These are phyloP conservation scores for Leptonema lineaticorne DNA, from an alignment of 1,140 invertebrate species.

Conservation along the genomic window DNA sequence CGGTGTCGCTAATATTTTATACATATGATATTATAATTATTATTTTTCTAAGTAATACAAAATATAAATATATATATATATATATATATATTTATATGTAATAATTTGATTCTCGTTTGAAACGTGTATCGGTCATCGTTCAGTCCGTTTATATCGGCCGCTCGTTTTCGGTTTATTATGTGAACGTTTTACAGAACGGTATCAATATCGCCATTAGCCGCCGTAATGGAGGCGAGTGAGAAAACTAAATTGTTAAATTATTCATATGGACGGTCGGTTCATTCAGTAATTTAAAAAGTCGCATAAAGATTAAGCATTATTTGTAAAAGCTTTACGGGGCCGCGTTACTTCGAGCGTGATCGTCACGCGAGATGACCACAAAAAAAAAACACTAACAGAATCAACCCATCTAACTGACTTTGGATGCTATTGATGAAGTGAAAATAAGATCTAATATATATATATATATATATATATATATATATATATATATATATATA, in stretches of 20 bases:
- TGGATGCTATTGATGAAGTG: too few relatives aligned
- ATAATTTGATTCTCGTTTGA: too few relatives aligned
- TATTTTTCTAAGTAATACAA: too few relatives aligned
- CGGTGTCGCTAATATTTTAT: too few relatives aligned
- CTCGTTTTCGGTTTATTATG: not conserved
- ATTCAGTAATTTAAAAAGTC: conserved; percentile 32
- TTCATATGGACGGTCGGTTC: conserved; percentile 16
- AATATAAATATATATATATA: too few relatives aligned
- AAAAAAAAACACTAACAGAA: not conserved
- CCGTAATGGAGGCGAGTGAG: conserved; percentile 1
- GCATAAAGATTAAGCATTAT: conserved; percentile 33
- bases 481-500: too few relatives aligned
- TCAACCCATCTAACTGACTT: too few relatives aligned
- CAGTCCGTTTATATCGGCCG: not conserved
- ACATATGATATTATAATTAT: too few relatives aligned
- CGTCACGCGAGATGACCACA: conserved; percentile 19
- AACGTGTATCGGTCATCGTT: too few relatives aligned
- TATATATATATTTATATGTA: too few relatives aligned
- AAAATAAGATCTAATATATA: too few relatives aligned
- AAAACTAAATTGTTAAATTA: conserved; percentile 30
- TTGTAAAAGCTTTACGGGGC: conserved; percentile 29
- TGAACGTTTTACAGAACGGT: not conserved
- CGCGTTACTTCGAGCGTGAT: conserved; percentile 2
- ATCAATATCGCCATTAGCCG: conserved; percentile 25
- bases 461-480: too few relatives aligned